Evolutionary conservation across 1,140 invertebrate genomes (phyloP).

Genomic region (Hirudo medicinalis): DNA sequence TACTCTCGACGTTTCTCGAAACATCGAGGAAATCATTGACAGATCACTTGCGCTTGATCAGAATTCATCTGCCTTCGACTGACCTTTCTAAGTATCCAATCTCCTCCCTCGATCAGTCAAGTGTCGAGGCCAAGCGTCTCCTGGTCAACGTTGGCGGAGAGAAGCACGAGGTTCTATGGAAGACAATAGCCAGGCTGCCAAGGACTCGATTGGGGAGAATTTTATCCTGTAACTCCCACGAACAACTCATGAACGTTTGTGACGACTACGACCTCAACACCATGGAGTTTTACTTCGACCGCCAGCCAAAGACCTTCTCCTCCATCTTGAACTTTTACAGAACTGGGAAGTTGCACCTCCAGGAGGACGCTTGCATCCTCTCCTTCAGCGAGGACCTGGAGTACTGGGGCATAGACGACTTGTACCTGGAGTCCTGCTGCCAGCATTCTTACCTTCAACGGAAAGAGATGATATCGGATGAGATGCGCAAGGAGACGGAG

Average conservation of each 20-base stretch:
- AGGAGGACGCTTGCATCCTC: conserved; percentile 96
- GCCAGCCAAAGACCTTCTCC: conserved; percentile 91
- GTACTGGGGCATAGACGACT: conserved; percentile 94
- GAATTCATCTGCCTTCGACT: neutral
- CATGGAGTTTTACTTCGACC: conserved; percentile 98
- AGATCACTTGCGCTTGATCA: neutral
- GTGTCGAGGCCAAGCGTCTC: conserved; percentile 47
- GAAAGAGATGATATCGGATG: conserved; percentile 94
- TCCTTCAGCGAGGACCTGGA: conserved; percentile 94
- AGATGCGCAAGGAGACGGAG: conserved; percentile 95
- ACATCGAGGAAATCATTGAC: neutral
- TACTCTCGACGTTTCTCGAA: neutral
- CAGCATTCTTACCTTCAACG: conserved; percentile 96
- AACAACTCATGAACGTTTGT: conserved; percentile 83
- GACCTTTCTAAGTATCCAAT: neutral
- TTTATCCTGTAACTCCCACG: conserved; percentile 84
- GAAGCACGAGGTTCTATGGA: conserved; percentile 88
- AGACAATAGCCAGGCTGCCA: conserved; percentile 81
- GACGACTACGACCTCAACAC: conserved; percentile 90
- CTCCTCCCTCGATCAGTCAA: conserved; percentile 10
- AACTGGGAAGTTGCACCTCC: conserved; percentile 88
- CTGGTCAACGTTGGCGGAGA: conserved; percentile 92
- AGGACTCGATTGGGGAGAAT: conserved; percentile 83
- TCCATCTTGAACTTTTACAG: conserved; percentile 96
- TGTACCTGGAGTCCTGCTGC: conserved; percentile 92